phyloP scores from a whole-genome alignment of 1,140 invertebrate genomes.

The Episyrphus balteatus region DNA sequence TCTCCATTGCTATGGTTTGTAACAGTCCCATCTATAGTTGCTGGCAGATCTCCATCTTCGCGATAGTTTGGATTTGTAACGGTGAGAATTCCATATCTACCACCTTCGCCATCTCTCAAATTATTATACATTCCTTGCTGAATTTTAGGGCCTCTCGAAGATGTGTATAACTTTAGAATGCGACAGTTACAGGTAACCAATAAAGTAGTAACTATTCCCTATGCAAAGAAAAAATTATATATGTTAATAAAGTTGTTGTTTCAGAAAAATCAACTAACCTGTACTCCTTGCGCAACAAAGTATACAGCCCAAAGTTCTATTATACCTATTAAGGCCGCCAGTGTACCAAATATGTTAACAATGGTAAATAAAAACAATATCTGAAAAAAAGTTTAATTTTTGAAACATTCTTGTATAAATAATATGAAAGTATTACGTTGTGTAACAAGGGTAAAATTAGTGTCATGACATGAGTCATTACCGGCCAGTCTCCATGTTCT shows the following conservation, averaged over 20 bases:
- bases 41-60: background rate
- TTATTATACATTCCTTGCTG: slow-evolving; percentile 5
- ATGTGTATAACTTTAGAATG: slow-evolving; percentile 44
- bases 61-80: slow-evolving; percentile 8
- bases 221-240: slow-evolving; percentile 11
- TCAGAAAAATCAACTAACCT: background rate
- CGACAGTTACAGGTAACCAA: slow-evolving; percentile 55
- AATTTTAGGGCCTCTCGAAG: slow-evolving; percentile 9
- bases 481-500: too few relatives aligned
- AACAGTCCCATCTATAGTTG: background rate
- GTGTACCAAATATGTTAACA: slow-evolving; percentile 2
- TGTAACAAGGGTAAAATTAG: too few relatives aligned
- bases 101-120: slow-evolving; percentile 5
- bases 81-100: slow-evolving; percentile 3
- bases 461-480: too few relatives aligned
- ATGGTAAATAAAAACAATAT: slow-evolving; percentile 4
- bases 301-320: slow-evolving; percentile 4
- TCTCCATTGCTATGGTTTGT: too few relatives aligned
- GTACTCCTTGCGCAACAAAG: slow-evolving; percentile 3
- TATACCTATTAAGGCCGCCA: slow-evolving; percentile 1
- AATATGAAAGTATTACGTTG: too few relatives aligned
- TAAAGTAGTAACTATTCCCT: slow-evolving; percentile 50
- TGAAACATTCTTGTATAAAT: too few relatives aligned
- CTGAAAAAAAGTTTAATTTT: background rate
- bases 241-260: too few relatives aligned